These are phyloP conservation scores for Magallana nippona DNA, from an alignment of 2,888 invertebrate genomes.

Conservation along the genomic window DNA sequence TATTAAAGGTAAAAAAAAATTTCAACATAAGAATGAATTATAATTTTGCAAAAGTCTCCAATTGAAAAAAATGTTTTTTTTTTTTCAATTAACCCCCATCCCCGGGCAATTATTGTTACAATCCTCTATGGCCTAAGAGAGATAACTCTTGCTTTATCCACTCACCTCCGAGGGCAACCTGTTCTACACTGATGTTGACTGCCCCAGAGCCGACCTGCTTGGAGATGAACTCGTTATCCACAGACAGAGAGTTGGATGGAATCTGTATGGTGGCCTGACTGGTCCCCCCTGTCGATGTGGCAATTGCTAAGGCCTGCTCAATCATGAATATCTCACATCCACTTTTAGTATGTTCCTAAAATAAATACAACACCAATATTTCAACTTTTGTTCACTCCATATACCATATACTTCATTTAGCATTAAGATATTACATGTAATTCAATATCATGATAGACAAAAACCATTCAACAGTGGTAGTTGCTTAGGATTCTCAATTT, in stretches of 20 bases:
- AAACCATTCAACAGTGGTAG: no score
- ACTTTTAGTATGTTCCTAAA: constrained; percentile 73
- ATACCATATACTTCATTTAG: no score
- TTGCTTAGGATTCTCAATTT: no score
- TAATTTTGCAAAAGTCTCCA: no score
- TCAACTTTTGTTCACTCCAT: neutral
- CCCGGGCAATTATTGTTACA: no score
- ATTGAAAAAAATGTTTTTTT: no score
- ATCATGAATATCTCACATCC: constrained; percentile 76
- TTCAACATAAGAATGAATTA: no score
- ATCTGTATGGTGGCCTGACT: constrained; percentile 75
- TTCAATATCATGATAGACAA: no score
- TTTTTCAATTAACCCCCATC: no score
- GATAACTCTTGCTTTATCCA: neutral
- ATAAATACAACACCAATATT: neutral
- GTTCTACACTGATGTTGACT: constrained; percentile 61
- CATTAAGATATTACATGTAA: no score
- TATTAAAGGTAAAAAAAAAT: no score
- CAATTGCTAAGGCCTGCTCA: constrained; percentile 74
- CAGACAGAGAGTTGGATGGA: constrained; percentile 66
- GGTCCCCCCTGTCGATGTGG: constrained; percentile 68
- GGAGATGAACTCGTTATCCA: constrained; percentile 66
- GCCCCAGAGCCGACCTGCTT: constrained; percentile 55
- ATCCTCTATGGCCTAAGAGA: constrained; percentile 1
- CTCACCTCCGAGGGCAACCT: constrained; percentile 45